These are phyloP conservation scores for Podarcis cretensis DNA, from an alignment of 2,113 vertebrate species.

Conservation along the genomic window DNA sequence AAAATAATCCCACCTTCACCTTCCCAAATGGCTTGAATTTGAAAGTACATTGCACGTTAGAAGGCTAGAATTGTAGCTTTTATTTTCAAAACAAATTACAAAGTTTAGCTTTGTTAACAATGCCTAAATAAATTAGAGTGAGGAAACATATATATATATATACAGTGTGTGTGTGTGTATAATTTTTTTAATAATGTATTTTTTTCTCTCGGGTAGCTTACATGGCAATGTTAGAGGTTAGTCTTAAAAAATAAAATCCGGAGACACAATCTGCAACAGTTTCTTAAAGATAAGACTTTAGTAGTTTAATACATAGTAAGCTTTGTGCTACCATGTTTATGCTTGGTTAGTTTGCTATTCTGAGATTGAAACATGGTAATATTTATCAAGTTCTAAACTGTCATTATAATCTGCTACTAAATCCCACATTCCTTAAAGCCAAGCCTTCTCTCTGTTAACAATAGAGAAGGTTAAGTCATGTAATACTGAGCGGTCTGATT, in stretches of 20 bases:
- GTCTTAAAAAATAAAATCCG: neutral
- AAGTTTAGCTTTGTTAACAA: neutral
- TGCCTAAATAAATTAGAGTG: neutral
- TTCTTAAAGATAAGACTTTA: neutral
- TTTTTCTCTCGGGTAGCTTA: neutral
- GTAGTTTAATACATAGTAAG: constrained; percentile 1
- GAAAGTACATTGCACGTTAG: neutral
- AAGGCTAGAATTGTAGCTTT: neutral
- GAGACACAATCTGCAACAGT: neutral
- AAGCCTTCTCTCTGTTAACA: too few relatives aligned
- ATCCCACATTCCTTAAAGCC: too few relatives aligned
- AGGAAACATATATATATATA: neutral
- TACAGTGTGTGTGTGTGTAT: too few relatives aligned
- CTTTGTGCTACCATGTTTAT: too few relatives aligned
- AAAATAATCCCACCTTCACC: constrained; percentile 14
- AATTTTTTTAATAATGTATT: neutral
- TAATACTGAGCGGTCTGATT: too few relatives aligned
- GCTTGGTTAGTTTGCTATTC: too few relatives aligned
- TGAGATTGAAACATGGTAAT: too few relatives aligned
- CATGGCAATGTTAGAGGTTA: neutral
- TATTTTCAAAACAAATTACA: neutral
- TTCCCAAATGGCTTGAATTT: constrained; percentile 32
- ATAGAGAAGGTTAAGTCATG: too few relatives aligned
- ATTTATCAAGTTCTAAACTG: too few relatives aligned
- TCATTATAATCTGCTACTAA: too few relatives aligned